Evolutionary conservation across 2,888 invertebrate species (phyloP).

Genomic region (Perizoma flavofasciatum): DNA sequence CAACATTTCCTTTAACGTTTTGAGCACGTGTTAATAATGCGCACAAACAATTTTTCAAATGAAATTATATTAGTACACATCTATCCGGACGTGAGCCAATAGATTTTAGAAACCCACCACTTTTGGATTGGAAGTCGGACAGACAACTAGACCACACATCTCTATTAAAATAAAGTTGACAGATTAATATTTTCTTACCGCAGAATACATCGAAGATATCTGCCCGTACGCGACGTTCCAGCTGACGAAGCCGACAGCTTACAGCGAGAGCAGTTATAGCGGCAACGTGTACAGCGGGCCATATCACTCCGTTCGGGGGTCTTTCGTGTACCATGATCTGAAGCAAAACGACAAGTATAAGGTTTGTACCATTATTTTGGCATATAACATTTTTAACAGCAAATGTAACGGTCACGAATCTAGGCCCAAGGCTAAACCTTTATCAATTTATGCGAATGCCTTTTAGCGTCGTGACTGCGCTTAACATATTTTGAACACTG

Average conservation of each 20-base stretch:
- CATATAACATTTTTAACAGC: neutral
- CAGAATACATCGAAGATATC: conserved; percentile 96
- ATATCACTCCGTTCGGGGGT: conserved; percentile 92
- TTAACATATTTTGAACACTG: no score
- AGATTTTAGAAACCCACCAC: no score
- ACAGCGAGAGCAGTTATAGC: conserved; percentile 95
- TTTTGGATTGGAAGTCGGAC: no score
- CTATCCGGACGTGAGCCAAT: no score
- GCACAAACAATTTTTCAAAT: no score
- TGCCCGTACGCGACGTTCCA: conserved; percentile 97
- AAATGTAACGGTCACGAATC: no score
- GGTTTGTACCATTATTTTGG: conserved; percentile 73
- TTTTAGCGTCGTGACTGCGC: no score
- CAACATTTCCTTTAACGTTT: no score
- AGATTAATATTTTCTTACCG: conserved; percentile 13
- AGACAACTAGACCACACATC: no score
- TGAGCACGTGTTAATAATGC: no score
- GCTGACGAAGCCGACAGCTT: conserved; percentile 91
- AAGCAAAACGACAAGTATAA: conserved; percentile 91
- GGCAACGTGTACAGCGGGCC: conserved; percentile 94
- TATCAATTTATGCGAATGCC: conserved; percentile 7
- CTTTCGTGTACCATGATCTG: conserved; percentile 95
- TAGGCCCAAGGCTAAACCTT: no score
- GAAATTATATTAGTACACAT: no score
- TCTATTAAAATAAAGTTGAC: neutral